Evolutionary conservation across 2,888 invertebrate species (phyloP), one percentile per base, ranked within the genome.

Genomic region (Tipula helvola): DNA sequence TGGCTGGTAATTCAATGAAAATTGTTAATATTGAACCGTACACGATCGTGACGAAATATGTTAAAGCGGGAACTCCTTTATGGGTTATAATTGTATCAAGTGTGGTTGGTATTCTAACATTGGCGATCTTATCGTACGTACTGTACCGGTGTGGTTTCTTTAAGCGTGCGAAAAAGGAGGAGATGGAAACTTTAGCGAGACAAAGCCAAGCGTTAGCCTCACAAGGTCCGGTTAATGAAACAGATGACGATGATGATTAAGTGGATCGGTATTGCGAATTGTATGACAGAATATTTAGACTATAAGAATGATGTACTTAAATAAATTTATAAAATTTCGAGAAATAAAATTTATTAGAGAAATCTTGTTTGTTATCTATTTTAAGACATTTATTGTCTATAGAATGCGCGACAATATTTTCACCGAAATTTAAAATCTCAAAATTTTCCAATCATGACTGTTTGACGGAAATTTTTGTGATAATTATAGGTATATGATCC

Each of bases 111-210:
- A 12, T 85, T 16, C 44, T 85, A 44, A 12, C 42, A 16, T 16
- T 85, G 42, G 42, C 18, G 3, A 42, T 85, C 8, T 12, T 85
- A 18, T 28, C 85, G 3, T 85, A 85, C 44, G 44, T 39, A 16
- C 18, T 42, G 3, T 85, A 44, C 39, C 39, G 16, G 28, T 41
- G 90, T 87, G 93, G 93, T 86, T 93, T 93, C 90, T 93, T 93
- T 88, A 91, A 91, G 87, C 90, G 93, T 84, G 89, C 90, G 28
- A 92, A 90, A 87, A 92, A 92, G 89, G 91, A 92, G 85, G 91
- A 93, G 89, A 89, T 93, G 88, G 90, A 92, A 87, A 90, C 36
- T n/a, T 16, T 86, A 18, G 57, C 86, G 10, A 85, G 85, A 85
- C 44, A 85, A 39, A 84, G 84, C 3, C 84, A 84, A 84, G 41